Evolutionary conservation across 2,113 vertebrate genomes (phyloP), one percentile per base, ranked within the genome.

Genomic region (Formicarius rufipectus): DNA sequence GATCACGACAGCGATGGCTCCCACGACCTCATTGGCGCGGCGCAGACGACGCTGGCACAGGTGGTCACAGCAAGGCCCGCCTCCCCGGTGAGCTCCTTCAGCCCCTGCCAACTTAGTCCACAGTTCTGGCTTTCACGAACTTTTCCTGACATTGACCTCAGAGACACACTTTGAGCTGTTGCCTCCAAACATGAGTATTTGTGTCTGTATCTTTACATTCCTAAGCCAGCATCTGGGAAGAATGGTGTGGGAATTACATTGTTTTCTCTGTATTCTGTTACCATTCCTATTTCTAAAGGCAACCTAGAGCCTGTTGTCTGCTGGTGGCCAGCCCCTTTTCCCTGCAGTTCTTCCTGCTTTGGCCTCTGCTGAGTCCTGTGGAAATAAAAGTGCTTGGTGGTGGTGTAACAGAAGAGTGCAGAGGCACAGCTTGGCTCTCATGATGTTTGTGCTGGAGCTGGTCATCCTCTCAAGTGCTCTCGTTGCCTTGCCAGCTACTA

Each of bases 21-120:
- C 10, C 99, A 99, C 86, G 99, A 99, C 93, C 98, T 99, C 92
- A 99, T 99, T 64, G 99, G 99, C n/a, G 92, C 96, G 63, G 99
- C 99, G 97, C 98, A 98, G 90, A 98, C 97, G 33, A 99, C 95
- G 92, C 97, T 99, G 81, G 95, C 96, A 5, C 98, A 99, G 81
- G 95, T 99, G 84, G 98, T 98, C 97, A 97, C 98, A 89, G 97
- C 97, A 21, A 95, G 47, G n/a, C 89, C 72, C 2, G 80, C 98
- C 86, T 98, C 97, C 59, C 97, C 35, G 78, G 99, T 99, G 98
- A 99, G 98, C 90, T 93, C 77, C 53, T 81, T 62, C 53, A 68
- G 8, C 58, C 69, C 31, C 9, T 2, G 3, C n/a, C 50, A 12
- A 3, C 31, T 44, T 12, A 42, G 21, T 35, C 56, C 24, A 4